Evolutionary conservation across 2,888 invertebrate genomes (phyloP), one percentile per base, ranked within the genome.

Genomic region (Drosophila melanosoma): DNA sequence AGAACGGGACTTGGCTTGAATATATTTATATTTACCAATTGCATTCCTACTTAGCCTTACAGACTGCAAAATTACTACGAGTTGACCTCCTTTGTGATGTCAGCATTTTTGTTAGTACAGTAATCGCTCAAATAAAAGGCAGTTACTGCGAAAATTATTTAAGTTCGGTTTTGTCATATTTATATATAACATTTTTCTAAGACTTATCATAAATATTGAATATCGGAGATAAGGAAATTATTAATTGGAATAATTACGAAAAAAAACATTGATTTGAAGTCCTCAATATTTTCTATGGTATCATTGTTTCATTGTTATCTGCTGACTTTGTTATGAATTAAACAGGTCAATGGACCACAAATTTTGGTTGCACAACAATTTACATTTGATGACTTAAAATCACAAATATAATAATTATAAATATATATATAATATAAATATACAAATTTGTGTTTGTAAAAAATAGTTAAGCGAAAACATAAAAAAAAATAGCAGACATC

Each of bases 321-420:
- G 51, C 11, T 54, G 58, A 32, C 26, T 40, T 17, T 40, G 51
- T 40, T 45, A 20, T 12, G 42, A 17, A 48, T n/a, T 23, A 45
- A 48, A 17, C 26, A 63, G 45, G 71, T 76, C 63, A 71, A 71
- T 23, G 62, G 7, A 45, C 66, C 32, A 8, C 8, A n/a, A 52
- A 54, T 57, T 56, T 20, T 11, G 52, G 53, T 57, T 51, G 36
- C 49, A 54, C 32, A 48, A 29, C 45, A 36, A 52, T n/a, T n/a
- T n/a, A n/a, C 17, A 38, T 33, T 3, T 56, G 8, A 1, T 51
- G 29, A 35, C 3, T 15, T 60, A 53, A 45, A 38, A 48, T 52
- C 10, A 11, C 15, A 23, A 15, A 20, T 17, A 15, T 15, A 29
- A 6, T 23, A 11, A 12, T 7, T 45, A 6, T 29, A 29, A 29